A percentile compares a stretch with the other conserved stretches of the same genome.
Evolutionary conservation across 2,888 invertebrate genomes (phyloP).

Genomic region (Lepeophtheirus nordmannii): DNA sequence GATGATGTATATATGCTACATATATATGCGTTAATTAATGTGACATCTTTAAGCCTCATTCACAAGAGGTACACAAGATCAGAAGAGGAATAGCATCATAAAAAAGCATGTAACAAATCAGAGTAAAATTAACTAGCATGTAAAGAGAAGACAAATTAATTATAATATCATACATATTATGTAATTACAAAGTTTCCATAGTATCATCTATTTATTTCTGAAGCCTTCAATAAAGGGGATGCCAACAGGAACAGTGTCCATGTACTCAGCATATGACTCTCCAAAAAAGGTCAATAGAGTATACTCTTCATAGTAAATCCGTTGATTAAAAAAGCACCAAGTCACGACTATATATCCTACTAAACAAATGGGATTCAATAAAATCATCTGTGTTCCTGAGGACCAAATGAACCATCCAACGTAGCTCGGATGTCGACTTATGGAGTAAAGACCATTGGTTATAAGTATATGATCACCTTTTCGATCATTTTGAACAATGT

Average conservation of each 20-base stretch:
- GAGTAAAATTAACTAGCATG: too few species aligned
- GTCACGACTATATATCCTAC: conserved; percentile 62
- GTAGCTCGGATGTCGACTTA: conserved; percentile 54
- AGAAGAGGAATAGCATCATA: too few species aligned
- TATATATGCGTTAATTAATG: too few species aligned
- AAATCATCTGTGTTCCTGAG: conserved; percentile 74
- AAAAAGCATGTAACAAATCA: too few species aligned
- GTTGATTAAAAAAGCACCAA: conserved; percentile 78
- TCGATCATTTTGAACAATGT: conserved; percentile 70
- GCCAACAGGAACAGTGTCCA: conserved; percentile 63
- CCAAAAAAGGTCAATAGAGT: conserved; percentile 82
- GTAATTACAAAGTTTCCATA: too few species aligned
- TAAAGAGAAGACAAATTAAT: too few species aligned
- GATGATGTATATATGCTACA: too few species aligned
- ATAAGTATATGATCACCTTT: conserved; percentile 66
- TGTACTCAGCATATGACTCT: conserved; percentile 67
- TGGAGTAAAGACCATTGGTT: conserved; percentile 54
- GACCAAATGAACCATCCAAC: conserved; percentile 99
- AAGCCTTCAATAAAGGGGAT: conserved; percentile 74
- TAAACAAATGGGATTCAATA: conserved; percentile 45
- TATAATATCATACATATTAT: too few species aligned
- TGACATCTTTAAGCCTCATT: too few species aligned
- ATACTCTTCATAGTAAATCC: conserved; percentile 74
- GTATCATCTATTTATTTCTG: conserved; percentile 22
- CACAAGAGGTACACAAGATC: too few species aligned